These are phyloP conservation scores for Nipponia nippon DNA, from an alignment of 2,113 vertebrate species.

Conservation along the genomic window DNA sequence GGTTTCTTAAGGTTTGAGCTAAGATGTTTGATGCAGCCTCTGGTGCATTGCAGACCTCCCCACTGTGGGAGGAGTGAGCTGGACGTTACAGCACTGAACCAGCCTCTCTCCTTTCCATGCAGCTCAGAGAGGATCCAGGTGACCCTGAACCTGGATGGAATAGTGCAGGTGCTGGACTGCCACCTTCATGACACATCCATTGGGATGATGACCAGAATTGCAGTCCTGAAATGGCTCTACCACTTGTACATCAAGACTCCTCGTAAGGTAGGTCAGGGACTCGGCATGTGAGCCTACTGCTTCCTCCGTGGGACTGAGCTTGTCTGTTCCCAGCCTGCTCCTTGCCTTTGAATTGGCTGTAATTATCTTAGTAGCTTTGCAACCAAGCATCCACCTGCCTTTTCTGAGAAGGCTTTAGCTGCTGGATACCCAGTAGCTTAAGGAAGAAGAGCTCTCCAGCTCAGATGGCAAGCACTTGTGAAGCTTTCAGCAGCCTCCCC, in stretches of 20 bases:
- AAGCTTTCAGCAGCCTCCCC: background rate
- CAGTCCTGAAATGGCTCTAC: slow-evolving; percentile 97
- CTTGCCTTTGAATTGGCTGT: background rate
- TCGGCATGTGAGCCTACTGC: fast-evolving
- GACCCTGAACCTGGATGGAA: slow-evolving; percentile 90
- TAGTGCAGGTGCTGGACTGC: slow-evolving; percentile 92
- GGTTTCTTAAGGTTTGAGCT: background rate
- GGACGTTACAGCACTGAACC: background rate
- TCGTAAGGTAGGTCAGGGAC: slow-evolving; percentile 78
- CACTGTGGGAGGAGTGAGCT: fast-evolving
- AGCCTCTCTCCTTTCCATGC: background rate
- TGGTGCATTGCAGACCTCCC: background rate
- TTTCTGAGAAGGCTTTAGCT: background rate
- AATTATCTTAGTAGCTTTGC: background rate
- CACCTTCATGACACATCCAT: slow-evolving; percentile 89
- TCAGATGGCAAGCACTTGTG: background rate
- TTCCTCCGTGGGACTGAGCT: background rate
- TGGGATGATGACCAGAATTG: slow-evolving; percentile 98
- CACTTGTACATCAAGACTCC: slow-evolving; percentile 98
- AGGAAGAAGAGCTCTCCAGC: background rate
- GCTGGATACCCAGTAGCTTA: background rate
- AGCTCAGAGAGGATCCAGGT: slow-evolving; percentile 81
- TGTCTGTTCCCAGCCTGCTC: background rate
- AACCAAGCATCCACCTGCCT: background rate
- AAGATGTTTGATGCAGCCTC: background rate